These are phyloP conservation scores for Benitochromis conjunctus DNA, from an alignment of 2,113 vertebrate genomes.

Conservation along the genomic window DNA sequence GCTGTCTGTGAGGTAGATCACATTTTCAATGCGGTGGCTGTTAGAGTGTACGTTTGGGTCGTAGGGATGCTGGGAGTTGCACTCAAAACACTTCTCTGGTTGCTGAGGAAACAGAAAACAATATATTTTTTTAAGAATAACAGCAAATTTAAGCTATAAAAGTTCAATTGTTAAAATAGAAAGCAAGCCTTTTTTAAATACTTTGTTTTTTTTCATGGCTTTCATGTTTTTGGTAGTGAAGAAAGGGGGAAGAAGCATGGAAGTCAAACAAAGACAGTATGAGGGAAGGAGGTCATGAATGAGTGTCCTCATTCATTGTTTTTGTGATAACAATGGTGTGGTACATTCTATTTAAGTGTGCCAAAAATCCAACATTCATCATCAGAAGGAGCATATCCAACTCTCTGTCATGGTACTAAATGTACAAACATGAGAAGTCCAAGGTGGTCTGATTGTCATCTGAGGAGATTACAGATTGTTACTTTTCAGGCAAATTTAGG, in stretches of 20 bases:
- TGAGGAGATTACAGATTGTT: neutral
- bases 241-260: neutral
- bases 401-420: neutral
- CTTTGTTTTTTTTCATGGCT: neutral
- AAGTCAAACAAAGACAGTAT: neutral
- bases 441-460: neutral
- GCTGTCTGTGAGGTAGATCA: slow-evolving; percentile 74
- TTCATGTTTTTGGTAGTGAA: neutral
- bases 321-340: no score
- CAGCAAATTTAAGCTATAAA: neutral
- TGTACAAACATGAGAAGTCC: neutral
- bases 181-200: neutral
- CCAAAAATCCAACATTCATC: neutral
- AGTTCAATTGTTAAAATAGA: neutral
- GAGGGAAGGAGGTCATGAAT: neutral
- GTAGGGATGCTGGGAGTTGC: slow-evolving; percentile 70
- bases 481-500: neutral
- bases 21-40: slow-evolving; percentile 82
- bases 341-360: neutral
- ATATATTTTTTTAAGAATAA: neutral
- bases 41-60: slow-evolving; percentile 47
- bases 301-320: neutral
- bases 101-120: slow-evolving; percentile 61
- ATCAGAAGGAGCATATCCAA: neutral
- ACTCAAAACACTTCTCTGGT: slow-evolving; percentile 82